Conservation (phyloP, 1,140 invertebrate genomes). For the Hyposmocoma kahamanoa region DNA sequence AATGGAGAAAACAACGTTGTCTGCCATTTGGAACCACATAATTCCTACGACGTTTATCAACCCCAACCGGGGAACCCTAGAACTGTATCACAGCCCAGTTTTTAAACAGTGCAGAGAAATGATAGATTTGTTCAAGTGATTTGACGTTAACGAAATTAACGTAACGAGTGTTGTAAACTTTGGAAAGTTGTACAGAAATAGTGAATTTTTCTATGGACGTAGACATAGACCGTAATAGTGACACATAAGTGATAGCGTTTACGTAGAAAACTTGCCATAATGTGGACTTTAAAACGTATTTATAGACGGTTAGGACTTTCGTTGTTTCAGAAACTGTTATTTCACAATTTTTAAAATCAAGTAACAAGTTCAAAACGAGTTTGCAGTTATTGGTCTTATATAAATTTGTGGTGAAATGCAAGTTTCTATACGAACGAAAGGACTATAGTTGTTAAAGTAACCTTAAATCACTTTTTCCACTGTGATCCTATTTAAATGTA, state of each 20-base stretch:
- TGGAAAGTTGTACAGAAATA: constrained; percentile 51
- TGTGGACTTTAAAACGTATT: constrained; percentile 59
- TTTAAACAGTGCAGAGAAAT: constrained; percentile 33
- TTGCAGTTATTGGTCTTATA: no score
- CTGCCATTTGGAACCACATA: constrained; percentile 83
- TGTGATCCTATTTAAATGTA: constrained; percentile 71
- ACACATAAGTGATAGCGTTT: constrained; percentile 57
- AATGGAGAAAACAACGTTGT: constrained; percentile 87
- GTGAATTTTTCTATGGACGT: constrained; percentile 64
- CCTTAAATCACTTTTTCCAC: constrained; percentile 71
- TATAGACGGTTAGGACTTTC: constrained; percentile 33
- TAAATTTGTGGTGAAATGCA: no score
- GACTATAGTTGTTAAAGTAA: constrained; percentile 31
- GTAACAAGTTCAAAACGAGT: no score
- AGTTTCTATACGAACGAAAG: no score
- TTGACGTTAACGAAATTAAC: not conserved
- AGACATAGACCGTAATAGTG: constrained; percentile 48
- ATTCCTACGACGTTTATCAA: constrained; percentile 67
- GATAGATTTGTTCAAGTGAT: constrained; percentile 3
- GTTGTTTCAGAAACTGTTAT: not conserved
- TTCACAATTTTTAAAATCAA: no score
- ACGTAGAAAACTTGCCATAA: constrained; percentile 68
- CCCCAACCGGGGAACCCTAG: constrained; percentile 74
- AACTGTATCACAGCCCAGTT: constrained; percentile 74
- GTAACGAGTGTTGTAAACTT: constrained; percentile 22